These are phyloP conservation scores for Calameuta idolon DNA, from an alignment of 2,888 invertebrate genomes.

Conservation along the genomic window DNA sequence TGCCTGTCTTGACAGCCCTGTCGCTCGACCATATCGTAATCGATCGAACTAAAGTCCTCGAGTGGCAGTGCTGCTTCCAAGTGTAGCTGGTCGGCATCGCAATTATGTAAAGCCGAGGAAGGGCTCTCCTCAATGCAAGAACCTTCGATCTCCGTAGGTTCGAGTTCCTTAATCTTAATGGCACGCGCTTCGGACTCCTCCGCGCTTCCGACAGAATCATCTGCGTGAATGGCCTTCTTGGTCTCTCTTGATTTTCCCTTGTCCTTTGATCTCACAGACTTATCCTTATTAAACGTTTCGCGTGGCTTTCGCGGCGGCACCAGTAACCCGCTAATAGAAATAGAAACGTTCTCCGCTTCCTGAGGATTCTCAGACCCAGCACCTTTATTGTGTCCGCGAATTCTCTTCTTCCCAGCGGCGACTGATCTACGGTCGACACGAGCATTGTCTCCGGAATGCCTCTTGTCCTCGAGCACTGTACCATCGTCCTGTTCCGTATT, in stretches of 20 bases:
- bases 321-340: too few species aligned
- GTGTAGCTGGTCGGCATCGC: constrained; percentile 18
- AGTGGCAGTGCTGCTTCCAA: constrained; percentile 29
- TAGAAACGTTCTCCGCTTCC: not conserved
- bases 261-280: not conserved
- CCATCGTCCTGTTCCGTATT: not conserved
- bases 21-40: constrained; percentile 53
- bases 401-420: too few species aligned
- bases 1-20: constrained; percentile 32
- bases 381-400: not conserved
- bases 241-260: not conserved
- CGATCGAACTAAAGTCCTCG: constrained; percentile 49
- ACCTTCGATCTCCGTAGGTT: not conserved
- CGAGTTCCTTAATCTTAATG: not conserved
- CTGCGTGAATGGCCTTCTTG: not conserved
- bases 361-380: not conserved
- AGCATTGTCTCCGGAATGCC: constrained; percentile 18
- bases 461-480: not conserved
- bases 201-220: not conserved
- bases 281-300: not conserved
- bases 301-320: not conserved
- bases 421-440: constrained; percentile 35
- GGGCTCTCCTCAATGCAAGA: not conserved
- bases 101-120: not conserved
- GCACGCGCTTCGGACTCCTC: not conserved